phyloP scores from a whole-genome alignment of 1,140 invertebrate species.

The Papilio machaon region DNA sequence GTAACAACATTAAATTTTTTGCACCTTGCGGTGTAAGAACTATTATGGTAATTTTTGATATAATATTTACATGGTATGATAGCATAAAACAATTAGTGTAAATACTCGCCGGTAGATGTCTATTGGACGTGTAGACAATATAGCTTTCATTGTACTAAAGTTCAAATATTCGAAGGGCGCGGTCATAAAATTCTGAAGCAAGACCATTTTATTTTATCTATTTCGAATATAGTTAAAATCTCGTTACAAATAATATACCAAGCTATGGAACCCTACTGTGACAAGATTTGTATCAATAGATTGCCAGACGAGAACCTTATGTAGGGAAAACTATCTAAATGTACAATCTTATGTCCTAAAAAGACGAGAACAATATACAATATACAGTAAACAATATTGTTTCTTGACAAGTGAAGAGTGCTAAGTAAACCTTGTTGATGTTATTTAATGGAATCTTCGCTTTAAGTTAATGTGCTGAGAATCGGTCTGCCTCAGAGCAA shows the following conservation, averaged over 20 bases:
- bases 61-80: neutral
- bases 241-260: neutral
- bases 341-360: too few species aligned
- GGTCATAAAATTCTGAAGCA: neutral
- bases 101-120: neutral
- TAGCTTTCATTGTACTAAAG: constrained; percentile 5
- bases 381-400: neutral
- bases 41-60: neutral
- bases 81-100: neutral
- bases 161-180: constrained; percentile 16
- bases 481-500: neutral
- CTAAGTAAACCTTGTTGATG: neutral
- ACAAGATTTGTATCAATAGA: neutral
- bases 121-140: neutral
- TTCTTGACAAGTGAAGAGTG: neutral
- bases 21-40: too few species aligned
- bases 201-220: neutral
- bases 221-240: neutral
- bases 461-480: neutral
- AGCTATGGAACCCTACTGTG: neutral
- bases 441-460: neutral
- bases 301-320: neutral
- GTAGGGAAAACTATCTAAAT: too few species aligned
- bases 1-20: too few species aligned
- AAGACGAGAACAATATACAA: neutral